A percentile compares a stretch with the other conserved stretches of the same genome.
Evolutionary conservation across 2,797 vertebrate species (phyloP).

Genomic region (Spondyliosoma cantharus): DNA sequence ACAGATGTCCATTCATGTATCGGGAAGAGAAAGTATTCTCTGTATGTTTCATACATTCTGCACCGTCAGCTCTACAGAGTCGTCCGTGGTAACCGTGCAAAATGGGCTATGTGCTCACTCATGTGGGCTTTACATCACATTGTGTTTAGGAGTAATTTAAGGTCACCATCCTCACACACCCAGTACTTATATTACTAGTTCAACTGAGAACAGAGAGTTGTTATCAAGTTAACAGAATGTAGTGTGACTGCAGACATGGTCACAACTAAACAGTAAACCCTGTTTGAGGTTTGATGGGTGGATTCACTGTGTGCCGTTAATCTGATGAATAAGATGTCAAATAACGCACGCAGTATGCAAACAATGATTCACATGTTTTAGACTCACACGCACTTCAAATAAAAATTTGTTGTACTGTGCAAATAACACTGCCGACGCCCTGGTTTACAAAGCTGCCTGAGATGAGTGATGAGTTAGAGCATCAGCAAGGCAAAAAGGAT

Average conservation of each 20-base stretch:
- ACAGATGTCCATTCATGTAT: slow-evolving; percentile 70
- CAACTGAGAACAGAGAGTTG: slow-evolving; percentile 11
- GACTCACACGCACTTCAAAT: slow-evolving; percentile 12
- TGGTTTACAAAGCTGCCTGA: slow-evolving; percentile 21
- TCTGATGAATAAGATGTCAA: slow-evolving; percentile 4
- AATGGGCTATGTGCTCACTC: slow-evolving; percentile 26
- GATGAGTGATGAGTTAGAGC: slow-evolving; percentile 14
- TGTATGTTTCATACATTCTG: slow-evolving; percentile 62
- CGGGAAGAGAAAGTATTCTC: slow-evolving; percentile 46
- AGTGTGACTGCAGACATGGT: slow-evolving; percentile 2
- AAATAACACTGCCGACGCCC: slow-evolving; percentile 43
- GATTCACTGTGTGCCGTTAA: slow-evolving; percentile 19
- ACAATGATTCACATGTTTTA: slow-evolving; percentile 45
- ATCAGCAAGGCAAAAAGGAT: not conserved
- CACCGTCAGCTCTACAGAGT: slow-evolving; percentile 40
- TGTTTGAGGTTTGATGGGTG: slow-evolving; percentile 35
- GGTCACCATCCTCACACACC: slow-evolving; percentile 52
- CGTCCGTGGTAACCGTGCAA: slow-evolving; percentile 12
- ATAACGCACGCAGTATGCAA: slow-evolving; percentile 44
- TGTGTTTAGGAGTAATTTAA: slow-evolving; percentile 43
- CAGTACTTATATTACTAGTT: slow-evolving; percentile 31
- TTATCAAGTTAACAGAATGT: not conserved
- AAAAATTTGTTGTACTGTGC: slow-evolving; percentile 15
- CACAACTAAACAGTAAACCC: not conserved
- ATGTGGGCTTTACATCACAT: slow-evolving; percentile 43